Evolutionary conservation across 2,888 invertebrate species (phyloP), one percentile per base, ranked within the genome.

Genomic region (Trichogramma dendrolimi): DNA sequence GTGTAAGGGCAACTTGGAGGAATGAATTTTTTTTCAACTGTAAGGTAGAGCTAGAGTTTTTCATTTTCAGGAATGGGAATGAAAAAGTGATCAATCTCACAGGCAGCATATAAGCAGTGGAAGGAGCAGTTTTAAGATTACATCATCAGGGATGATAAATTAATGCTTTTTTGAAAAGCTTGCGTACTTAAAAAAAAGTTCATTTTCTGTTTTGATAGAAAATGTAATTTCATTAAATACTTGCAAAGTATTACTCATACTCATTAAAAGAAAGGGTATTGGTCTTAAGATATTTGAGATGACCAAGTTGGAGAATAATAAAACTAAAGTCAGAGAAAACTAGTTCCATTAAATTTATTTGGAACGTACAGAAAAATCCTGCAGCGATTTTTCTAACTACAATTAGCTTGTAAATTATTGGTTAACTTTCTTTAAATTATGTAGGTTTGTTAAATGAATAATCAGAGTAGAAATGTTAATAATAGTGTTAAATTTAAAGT

Each of bases 81-180:
- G 75, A 78, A 71, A 77, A 76, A 72, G 70, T 75, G 74, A 71
- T 76, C 69, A 73, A 77, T 72, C 72, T 78, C 70, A 75, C 73
- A 57, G 74, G 75, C 71, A 71, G 73, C 72, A 69, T 76, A 70
- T 78, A 75, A 68, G 61, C 65, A 60, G 67, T 67, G 58, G 51
- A 55, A 39, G 59, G 11, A 60, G 47, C 63, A 62, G 54, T 58
- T 57, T 52, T 62, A 53, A 50, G 38, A 55, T 66, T 58, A 6
- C 54, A 48, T 62, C 62, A 53, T 56, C 58, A 40, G 62, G 27
- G 55, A 6, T 43, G 41, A 57, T 59, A 14, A 56, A 44, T 41
- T 14, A 55, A 51, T 59, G 51, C 39, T 57, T 61, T 43, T 39
- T 5, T 39, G 50, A 48, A 40, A 56, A 62, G 52, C 43, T 58